Conservation (phyloP, 2,888 invertebrate genomes). For the Chrysodeixis includens region DNA sequence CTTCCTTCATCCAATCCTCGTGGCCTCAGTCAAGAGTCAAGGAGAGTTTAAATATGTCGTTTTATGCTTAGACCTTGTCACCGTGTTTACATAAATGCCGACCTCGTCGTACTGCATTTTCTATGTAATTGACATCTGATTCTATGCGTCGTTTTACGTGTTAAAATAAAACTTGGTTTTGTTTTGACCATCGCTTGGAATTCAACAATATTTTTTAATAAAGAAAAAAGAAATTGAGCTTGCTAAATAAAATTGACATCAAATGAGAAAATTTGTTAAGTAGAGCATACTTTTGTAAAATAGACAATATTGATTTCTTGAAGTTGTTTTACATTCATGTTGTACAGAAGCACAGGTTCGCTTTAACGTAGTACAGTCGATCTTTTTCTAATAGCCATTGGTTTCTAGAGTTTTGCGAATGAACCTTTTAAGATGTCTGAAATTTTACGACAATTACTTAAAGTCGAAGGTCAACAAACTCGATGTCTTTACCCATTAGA, state of each 20-base stretch:
- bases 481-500: background rate
- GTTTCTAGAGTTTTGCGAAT: background rate
- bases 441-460: background rate
- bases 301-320: too few species aligned
- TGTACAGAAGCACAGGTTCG: too few species aligned
- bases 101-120: constrained; percentile 70
- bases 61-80: constrained; percentile 80
- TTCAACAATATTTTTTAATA: background rate
- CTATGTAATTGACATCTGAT: constrained; percentile 65
- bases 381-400: too few species aligned
- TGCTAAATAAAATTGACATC: too few species aligned
- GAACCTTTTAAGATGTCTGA: background rate
- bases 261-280: too few species aligned
- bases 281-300: too few species aligned
- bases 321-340: too few species aligned
- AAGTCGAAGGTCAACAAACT: background rate
- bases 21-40: constrained; percentile 78
- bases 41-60: constrained; percentile 76
- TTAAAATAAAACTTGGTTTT: too few species aligned
- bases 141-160: constrained; percentile 41
- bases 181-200: background rate
- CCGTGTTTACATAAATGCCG: constrained; percentile 78
- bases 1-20: constrained; percentile 76
- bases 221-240: background rate
- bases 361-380: too few species aligned